Conservation (phyloP, 2,888 invertebrate species). For the Drosophila meridionalis region DNA sequence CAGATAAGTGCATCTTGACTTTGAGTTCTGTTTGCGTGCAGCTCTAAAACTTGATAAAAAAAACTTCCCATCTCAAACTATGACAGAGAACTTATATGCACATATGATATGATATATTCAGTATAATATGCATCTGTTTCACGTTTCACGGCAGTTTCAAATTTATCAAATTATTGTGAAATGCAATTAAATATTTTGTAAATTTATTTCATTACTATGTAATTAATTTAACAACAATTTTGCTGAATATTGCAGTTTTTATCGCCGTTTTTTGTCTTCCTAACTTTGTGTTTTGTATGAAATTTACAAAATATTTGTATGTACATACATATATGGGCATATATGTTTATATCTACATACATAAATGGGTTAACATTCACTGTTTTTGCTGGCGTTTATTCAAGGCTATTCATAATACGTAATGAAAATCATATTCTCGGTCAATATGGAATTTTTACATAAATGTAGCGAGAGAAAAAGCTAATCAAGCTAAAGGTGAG, state of each 20-base stretch:
- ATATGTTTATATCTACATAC: not conserved
- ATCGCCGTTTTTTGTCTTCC: not conserved
- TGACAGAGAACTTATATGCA: not conserved
- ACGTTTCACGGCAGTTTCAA: not conserved
- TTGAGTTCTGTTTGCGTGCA: not conserved
- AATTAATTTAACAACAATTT: not conserved
- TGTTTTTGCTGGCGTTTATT: too few species aligned
- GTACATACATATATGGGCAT: not conserved
- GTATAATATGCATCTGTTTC: not conserved
- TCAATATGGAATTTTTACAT: not conserved
- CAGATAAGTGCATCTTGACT: conserved; percentile 10
- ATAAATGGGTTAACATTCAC: not conserved
- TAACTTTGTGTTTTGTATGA: not conserved
- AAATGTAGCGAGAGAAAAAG: too few species aligned
- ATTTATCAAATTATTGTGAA: conserved; percentile 6
- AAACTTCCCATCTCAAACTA: not conserved
- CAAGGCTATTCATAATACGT: not conserved
- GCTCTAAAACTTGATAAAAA: not conserved
- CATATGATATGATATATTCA: not conserved
- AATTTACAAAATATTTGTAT: not conserved
- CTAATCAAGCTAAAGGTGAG: too few species aligned
- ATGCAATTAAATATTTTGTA: conserved; percentile 9
- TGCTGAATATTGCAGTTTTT: conserved; percentile 1
- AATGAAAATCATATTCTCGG: not conserved
- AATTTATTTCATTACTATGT: not conserved